Percentiles rank a stretch among this genome's conserved stretches.
These are phyloP conservation scores for Limnephilus auricula DNA, from an alignment of 2,888 invertebrate species.

Conservation along the genomic window DNA sequence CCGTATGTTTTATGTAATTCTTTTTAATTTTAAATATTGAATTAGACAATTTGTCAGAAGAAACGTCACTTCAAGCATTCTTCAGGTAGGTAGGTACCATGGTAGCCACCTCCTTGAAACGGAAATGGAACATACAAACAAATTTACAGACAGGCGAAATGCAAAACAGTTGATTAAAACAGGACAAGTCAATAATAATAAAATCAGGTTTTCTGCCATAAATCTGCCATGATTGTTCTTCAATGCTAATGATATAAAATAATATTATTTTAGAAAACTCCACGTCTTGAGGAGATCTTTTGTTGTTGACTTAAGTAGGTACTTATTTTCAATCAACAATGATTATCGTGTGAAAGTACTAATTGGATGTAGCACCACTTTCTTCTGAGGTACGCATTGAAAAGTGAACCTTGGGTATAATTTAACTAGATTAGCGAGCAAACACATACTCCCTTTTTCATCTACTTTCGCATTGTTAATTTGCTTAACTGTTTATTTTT, in stretches of 20 bases:
- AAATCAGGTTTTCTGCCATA: too few species aligned
- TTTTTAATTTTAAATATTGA: too few species aligned
- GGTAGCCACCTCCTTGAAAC: too few species aligned
- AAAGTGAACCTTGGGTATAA: not conserved
- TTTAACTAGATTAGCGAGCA: not conserved
- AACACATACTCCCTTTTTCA: not conserved
- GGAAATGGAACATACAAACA: too few species aligned
- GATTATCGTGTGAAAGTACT: not conserved
- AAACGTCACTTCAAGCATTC: too few species aligned
- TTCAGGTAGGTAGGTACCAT: too few species aligned
- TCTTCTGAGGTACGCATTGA: not conserved
- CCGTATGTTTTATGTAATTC: too few species aligned
- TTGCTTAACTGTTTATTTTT: not conserved
- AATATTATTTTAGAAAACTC: not conserved
- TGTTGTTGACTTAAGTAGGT: not conserved
- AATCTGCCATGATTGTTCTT: not conserved
- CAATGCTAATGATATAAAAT: not conserved
- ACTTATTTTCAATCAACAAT: not conserved
- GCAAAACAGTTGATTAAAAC: too few species aligned
- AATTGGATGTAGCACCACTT: not conserved
- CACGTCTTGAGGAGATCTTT: not conserved
- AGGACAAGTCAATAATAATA: too few species aligned
- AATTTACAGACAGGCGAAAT: too few species aligned
- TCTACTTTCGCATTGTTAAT: not conserved
- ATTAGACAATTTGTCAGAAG: too few species aligned